These are phyloP conservation scores for Heterotilapia buettikoferi DNA, from an alignment of 2,113 vertebrate genomes.

Conservation along the genomic window DNA sequence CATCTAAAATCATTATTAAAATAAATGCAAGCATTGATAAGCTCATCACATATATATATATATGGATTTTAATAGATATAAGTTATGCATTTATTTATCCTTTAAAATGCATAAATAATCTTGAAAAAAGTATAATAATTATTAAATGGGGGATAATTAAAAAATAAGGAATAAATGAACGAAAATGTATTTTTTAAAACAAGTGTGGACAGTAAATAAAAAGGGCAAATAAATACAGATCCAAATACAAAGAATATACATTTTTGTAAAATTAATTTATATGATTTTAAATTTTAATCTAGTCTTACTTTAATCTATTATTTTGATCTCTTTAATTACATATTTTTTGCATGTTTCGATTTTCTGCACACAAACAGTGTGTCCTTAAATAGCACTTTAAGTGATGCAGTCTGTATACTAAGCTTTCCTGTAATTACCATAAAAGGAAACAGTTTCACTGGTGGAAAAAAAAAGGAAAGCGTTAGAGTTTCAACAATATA, in stretches of 20 bases:
- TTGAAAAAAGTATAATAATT: neutral
- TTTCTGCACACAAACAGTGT: neutral
- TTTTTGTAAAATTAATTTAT: neutral
- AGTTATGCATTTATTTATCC: neutral
- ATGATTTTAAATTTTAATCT: neutral
- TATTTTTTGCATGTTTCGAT: neutral
- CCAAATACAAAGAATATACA: neutral
- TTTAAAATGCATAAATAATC: neutral
- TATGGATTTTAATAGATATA: neutral
- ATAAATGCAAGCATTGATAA: neutral
- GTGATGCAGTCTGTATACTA: neutral
- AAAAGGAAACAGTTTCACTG: neutral
- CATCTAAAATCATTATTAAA: neutral
- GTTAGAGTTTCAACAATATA: neutral
- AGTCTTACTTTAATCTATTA: neutral
- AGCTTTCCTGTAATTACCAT: neutral
- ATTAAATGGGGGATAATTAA: neutral
- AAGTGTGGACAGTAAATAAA: neutral
- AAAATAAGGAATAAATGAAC: neutral
- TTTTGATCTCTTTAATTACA: neutral
- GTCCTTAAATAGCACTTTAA: neutral
- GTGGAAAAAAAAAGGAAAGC: neutral
- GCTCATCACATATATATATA: neutral
- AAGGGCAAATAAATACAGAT: neutral
- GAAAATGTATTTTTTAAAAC: rapidly evolving